A percentile compares a stretch with the other conserved stretches of the same genome.
Conservation (phyloP, 2,888 invertebrate species). For the Deilephila porcellus region DNA sequence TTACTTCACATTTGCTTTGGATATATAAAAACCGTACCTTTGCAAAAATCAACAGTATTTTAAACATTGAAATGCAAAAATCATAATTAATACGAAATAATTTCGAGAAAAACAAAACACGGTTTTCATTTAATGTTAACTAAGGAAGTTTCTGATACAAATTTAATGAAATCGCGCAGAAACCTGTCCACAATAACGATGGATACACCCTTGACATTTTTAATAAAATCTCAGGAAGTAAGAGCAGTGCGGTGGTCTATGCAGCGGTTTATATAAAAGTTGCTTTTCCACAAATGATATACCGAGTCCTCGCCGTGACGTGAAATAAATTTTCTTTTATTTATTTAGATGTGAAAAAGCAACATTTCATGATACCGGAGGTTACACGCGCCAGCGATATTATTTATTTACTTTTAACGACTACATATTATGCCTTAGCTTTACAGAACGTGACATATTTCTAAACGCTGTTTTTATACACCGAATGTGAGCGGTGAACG, state of each 20-base stretch:
- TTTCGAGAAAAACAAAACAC: no score
- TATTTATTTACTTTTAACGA: slow-evolving; percentile 27
- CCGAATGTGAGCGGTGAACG: background rate
- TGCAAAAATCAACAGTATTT: background rate
- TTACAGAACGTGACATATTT: slow-evolving; percentile 20
- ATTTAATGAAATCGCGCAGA: background rate
- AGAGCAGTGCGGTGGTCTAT: background rate
- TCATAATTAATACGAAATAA: no score
- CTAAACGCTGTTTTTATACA: background rate
- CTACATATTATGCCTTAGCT: slow-evolving; percentile 10
- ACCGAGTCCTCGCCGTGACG: slow-evolving; percentile 2
- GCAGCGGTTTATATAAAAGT: slow-evolving; percentile 14
- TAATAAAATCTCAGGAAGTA: slow-evolving; percentile 9
- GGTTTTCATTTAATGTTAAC: no score
- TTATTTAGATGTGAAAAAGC: slow-evolving; percentile 6
- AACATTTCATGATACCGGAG: background rate
- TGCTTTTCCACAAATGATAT: slow-evolving; percentile 19
- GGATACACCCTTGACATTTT: background rate
- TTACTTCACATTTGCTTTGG: background rate
- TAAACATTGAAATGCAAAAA: background rate
- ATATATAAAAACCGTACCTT: background rate
- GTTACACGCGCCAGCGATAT: slow-evolving; percentile 6
- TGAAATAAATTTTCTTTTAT: slow-evolving; percentile 17
- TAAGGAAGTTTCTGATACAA: background rate
- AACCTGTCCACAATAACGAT: background rate